Evolutionary conservation across 2,113 vertebrate genomes (phyloP).

Genomic region (Thunnus maccoyii): DNA sequence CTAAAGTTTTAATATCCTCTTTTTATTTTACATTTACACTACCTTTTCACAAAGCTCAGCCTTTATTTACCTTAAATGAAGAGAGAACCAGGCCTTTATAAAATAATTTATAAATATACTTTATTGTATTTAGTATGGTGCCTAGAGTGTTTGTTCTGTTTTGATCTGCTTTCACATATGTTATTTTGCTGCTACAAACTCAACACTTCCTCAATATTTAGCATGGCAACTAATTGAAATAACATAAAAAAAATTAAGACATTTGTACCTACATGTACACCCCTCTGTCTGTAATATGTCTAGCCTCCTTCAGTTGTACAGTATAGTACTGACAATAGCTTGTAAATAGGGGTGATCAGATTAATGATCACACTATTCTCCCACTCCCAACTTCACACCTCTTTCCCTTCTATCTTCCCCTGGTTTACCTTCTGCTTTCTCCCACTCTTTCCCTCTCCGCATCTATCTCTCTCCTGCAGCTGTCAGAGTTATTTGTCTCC

Average conservation of each 20-base stretch:
- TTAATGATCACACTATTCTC: slow-evolving; percentile 25
- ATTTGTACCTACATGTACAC: not conserved
- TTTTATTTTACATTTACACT: no score
- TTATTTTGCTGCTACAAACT: no score
- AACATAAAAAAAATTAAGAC: not conserved
- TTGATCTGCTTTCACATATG: no score
- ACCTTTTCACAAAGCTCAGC: no score
- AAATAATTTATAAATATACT: no score
- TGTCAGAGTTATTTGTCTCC: slow-evolving; percentile 91
- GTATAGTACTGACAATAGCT: slow-evolving; percentile 4
- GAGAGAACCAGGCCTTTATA: no score
- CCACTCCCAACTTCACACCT: not conserved
- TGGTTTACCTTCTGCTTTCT: slow-evolving; percentile 8
- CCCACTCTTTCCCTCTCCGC: not conserved
- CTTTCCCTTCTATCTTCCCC: not conserved
- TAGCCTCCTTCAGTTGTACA: not conserved
- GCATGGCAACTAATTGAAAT: no score
- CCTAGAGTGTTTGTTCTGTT: no score
- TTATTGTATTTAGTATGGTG: no score
- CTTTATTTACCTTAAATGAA: no score
- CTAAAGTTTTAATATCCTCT: no score
- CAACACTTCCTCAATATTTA: no score
- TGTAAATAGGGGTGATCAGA: slow-evolving; percentile 20
- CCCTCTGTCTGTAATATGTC: not conserved
- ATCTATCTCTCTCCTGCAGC: slow-evolving; percentile 79